Percentiles rank a stretch among this genome's conserved stretches.
Conservation (phyloP, 2,888 invertebrate genomes). For the Thymelicus sylvestris region DNA sequence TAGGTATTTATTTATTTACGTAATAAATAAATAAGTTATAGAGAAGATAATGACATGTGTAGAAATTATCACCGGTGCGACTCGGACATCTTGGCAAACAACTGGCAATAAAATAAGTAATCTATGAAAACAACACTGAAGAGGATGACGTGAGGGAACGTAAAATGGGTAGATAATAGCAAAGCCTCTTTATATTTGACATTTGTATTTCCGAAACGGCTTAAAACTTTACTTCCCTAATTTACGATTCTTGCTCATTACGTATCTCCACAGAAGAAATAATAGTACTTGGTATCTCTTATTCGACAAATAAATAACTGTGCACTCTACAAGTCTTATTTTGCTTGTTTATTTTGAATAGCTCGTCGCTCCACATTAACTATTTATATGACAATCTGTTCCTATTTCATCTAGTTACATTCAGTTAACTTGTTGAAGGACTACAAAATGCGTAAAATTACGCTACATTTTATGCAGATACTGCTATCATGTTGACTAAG, state of each 20-base stretch:
- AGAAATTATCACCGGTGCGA: conserved; percentile 24
- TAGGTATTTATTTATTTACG: not conserved
- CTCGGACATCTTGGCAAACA: conserved; percentile 32
- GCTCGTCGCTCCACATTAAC: too few species aligned
- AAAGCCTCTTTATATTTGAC: conserved; percentile 36
- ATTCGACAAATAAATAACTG: conserved; percentile 24
- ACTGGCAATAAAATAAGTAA: conserved; percentile 31
- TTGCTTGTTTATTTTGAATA: conserved; percentile 10
- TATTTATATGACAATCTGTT: conserved; percentile 18
- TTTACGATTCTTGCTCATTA: conserved; percentile 31
- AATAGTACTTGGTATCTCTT: too few species aligned
- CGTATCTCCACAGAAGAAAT: too few species aligned
- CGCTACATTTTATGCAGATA: conserved; percentile 26
- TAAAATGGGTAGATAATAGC: conserved; percentile 38
- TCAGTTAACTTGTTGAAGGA: conserved; percentile 26
- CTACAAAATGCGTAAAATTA: conserved; percentile 29
- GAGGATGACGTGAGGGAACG: conserved; percentile 32
- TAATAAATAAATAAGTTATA: not conserved
- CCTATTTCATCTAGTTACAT: conserved; percentile 11
- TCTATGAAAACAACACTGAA: conserved; percentile 33
- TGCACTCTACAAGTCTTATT: conserved; percentile 5
- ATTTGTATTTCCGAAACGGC: conserved; percentile 35
- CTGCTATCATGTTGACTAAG: conserved; percentile 32
- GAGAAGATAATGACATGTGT: conserved; percentile 15
- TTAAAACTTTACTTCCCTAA: conserved; percentile 33